A percentile compares a stretch with the other conserved stretches of the same genome.
phyloP scores from a whole-genome alignment of 2,113 vertebrate species.

The Scomber scombrus region DNA sequence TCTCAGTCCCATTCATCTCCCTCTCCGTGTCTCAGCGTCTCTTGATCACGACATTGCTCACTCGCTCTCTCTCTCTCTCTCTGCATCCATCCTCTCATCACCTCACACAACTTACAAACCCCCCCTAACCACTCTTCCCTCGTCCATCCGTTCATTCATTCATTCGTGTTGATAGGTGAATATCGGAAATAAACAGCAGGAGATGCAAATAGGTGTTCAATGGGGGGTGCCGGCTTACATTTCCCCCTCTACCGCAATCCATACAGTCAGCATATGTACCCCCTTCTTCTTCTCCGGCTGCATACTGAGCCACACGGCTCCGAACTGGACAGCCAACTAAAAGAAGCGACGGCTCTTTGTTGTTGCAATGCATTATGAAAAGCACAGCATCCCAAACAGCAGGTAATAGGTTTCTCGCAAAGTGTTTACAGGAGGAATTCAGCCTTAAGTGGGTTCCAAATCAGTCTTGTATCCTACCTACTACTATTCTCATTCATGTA shows the following conservation, averaged over 20 bases:
- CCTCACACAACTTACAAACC: constrained; percentile 43
- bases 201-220: constrained; percentile 54
- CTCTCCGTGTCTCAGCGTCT: constrained; percentile 74
- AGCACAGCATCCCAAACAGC: constrained; percentile 55
- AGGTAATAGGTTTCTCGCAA: constrained; percentile 65
- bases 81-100: constrained; percentile 68
- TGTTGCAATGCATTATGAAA: constrained; percentile 57
- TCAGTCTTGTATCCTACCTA: constrained; percentile 51
- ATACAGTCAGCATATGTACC: constrained; percentile 37
- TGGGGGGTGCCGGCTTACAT: constrained; percentile 24
- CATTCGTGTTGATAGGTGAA: constrained; percentile 46
- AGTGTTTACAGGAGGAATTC: constrained; percentile 64
- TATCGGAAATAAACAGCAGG: constrained; percentile 34
- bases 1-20: constrained; percentile 80
- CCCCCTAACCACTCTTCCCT: not conserved
- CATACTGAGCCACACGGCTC: constrained; percentile 9
- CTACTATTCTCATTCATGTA: constrained; percentile 64
- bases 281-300: not conserved
- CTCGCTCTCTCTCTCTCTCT: constrained; percentile 60
- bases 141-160: constrained; percentile 37
- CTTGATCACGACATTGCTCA: constrained; percentile 78
- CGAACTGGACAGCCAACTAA: constrained; percentile 42
- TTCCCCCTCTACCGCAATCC: constrained; percentile 35
- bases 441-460: constrained; percentile 67
- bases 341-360: constrained; percentile 50